Evolutionary conservation across 2,888 invertebrate genomes (phyloP), one percentile per base, ranked within the genome.

Genomic region (Sinodicranocentrus sp.): DNA sequence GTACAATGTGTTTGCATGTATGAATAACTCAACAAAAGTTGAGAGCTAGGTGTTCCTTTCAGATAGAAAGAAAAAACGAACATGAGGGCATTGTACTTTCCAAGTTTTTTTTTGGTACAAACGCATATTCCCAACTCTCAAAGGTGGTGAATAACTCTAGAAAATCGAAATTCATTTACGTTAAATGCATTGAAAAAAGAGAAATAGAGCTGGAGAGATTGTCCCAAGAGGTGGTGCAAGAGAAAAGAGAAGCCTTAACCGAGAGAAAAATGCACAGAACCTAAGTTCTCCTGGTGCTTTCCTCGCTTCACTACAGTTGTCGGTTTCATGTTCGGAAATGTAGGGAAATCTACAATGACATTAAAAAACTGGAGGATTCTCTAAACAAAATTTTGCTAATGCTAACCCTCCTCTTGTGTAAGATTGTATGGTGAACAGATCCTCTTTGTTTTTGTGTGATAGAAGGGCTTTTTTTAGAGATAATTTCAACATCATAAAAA

Each of bases 141-240:
- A 52, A 17, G 52, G 10, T 2, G 25, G 23, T 57, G 57, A 57
- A 57, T 57, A 25, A 57, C 57, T 10, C 6, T 25, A 28, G 17
- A 33, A n/a, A 33, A 63, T 63, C 63, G 63, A 63, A 63, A 63
- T 63, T 63, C 63, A 63, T 39, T 63, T 33, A 17, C 2, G 26
- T 63, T 28, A 63, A 63, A 63, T 63, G 28, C 33, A 63, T 23
- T 63, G 33, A 71, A 57, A n/a, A n/a, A 59, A 43, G 54, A 43
- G 54, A 72, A 59, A 72, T 59, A 28, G 57, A 72, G 17, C 43
- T 21, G 26, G 72, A 72, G 33, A 23, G 72, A 43, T 39, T 21
- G 59, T 72, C 72, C 72, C 72, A 5, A 52, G 72, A 15, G 72
- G 28, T n/a, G 57, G 23, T 57, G 25, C 23, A 57, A 25, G 57